Conservation (phyloP, 2,888 invertebrate species). For the Tribolium freemani region DNA sequence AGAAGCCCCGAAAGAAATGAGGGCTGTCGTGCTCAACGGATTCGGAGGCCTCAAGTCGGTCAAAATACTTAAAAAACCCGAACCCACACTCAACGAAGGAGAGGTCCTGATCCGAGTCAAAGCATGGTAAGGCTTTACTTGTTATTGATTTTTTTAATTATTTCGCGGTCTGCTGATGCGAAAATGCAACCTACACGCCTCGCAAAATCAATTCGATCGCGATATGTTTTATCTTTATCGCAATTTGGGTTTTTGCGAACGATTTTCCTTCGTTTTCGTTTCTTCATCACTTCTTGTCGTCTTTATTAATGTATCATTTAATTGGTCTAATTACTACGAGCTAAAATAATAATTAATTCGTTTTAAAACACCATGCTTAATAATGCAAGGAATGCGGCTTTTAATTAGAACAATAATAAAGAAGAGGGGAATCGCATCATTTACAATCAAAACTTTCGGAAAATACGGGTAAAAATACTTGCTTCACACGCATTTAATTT, state of each 20-base stretch:
- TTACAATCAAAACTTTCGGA: neutral
- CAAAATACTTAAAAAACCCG: constrained; percentile 85
- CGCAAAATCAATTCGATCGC: neutral
- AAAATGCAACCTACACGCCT: neutral
- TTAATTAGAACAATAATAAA: constrained; percentile 22
- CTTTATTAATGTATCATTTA: neutral
- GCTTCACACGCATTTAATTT: neutral
- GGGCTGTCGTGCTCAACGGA: constrained; percentile 85
- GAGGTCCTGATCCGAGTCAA: constrained; percentile 87
- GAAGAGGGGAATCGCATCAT: neutral
- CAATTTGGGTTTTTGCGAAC: neutral
- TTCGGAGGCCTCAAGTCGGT: constrained; percentile 90
- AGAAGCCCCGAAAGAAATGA: constrained; percentile 84
- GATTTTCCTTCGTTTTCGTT: neutral
- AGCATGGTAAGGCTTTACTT: constrained; percentile 81
- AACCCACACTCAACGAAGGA: constrained; percentile 79
- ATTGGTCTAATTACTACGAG: neutral
- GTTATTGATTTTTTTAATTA: neutral
- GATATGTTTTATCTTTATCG: neutral
- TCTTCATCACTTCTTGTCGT: neutral
- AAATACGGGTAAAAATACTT: neutral
- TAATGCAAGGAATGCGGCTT: constrained; percentile 20
- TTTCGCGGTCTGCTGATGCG: neutral
- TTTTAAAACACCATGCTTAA: constrained; percentile 1
- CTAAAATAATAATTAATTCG: constrained; percentile 20